Conservation (phyloP, 2,888 invertebrate species). For the Phyllotreta cruciferae region DNA sequence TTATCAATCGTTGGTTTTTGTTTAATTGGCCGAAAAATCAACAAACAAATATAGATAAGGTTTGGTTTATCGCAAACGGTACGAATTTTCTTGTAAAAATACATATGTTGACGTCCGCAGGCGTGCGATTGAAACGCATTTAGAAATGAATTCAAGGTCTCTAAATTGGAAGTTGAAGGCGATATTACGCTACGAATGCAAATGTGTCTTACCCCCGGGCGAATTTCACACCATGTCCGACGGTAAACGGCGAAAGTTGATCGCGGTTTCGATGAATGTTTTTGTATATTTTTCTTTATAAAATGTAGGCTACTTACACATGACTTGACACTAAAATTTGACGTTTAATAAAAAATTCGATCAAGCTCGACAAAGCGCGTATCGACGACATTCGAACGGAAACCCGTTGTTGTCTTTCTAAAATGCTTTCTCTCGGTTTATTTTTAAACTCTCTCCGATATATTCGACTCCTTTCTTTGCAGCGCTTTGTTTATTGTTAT, state of each 20-base stretch:
- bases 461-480: conserved; percentile 1
- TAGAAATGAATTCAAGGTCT: conserved; percentile 14
- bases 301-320: conserved; percentile 45
- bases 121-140: conserved; percentile 31
- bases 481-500: not conserved
- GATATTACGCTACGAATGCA: conserved; percentile 10
- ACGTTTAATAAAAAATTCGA: conserved; percentile 37
- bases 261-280: conserved; percentile 12
- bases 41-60: not conserved
- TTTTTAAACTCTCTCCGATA: conserved; percentile 1
- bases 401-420: conserved; percentile 10
- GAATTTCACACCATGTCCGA: conserved; percentile 30
- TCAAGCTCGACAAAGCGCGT: conserved; percentile 22
- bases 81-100: conserved; percentile 28
- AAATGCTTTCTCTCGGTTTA: conserved; percentile 2
- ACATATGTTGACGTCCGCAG: conserved; percentile 37
- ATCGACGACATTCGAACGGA: conserved; percentile 6
- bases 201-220: conserved; percentile 36
- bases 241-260: conserved; percentile 24
- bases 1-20: not conserved
- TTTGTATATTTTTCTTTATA: not conserved
- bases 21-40: not conserved
- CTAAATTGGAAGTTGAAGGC: not conserved
- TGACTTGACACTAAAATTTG: conserved; percentile 50
- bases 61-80: not conserved